Evolutionary conservation across 2,797 vertebrate species (phyloP), one percentile per base, ranked within the genome.

Genomic region (Scarus forsteni): DNA sequence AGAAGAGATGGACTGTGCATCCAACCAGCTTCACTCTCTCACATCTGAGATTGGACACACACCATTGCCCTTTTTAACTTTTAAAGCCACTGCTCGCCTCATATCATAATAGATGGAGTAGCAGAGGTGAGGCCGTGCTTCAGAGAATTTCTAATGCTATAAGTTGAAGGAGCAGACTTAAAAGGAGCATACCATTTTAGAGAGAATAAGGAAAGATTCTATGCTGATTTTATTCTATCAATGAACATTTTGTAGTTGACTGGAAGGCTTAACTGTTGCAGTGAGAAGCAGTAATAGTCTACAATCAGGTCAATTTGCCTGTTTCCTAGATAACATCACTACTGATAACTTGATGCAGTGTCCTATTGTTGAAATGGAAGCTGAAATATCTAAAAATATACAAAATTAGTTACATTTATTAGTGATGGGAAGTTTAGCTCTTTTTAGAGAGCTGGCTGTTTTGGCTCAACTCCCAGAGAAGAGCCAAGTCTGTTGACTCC

Each of bases 21-120:
- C 11, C 50, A 65, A 49, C 77, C 66, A 57, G 35, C 75, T 69
- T 58, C 16, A 56, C 50, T 78, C 66, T 73, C 66, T 84, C 54
- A 43, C 56, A 53, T 3, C 70, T 65, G n/a, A 78, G 66, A 77
- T 72, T 85, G 77, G 73, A 77, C 77, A 81, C 84, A 84, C 59
- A 60, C 70, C 48, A 58, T 50, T 83, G 67, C 59, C 54, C 70
- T 70, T 75, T 66, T 69, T 65, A 59, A 60, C 56, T 81, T 86
- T 83, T 77, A 46, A 79, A 78, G 38, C 56, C 66, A 53, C 53
- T 40, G 14, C 68, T 77, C 57, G 66, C 69, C 75, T 83, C 53
- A 43, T 60, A 75, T 69, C 66, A 66, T 60, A 75, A 77, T 43
- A 77, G 57, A 63, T 51, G 55, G 36, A 60, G 66, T 71, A 35